Base-by-base conservation (phyloP, 2,113 vertebrate species). In the Mustela nigripes region DNA sequence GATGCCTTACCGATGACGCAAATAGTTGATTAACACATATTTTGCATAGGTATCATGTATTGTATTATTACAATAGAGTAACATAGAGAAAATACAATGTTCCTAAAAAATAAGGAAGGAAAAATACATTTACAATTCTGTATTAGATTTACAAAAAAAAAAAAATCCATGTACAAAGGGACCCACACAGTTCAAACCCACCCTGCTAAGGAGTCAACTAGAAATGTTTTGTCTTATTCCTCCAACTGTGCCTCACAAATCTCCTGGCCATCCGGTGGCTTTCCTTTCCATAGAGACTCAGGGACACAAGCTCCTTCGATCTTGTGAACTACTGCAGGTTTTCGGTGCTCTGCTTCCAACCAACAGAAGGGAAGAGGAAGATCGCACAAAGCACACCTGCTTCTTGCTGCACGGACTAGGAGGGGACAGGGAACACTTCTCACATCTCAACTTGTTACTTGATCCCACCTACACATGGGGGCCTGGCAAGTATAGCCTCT, bases 401-500 rank as follows among this genome's bases (percentile, higher is more conserved):
- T 62, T 88, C 39, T 58, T 28, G 9, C 0, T 21, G 26, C 3
- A 5, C 45, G 56, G 63, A 5, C 31, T 4, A 33, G 15, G 19
- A 71, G 58, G 31, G 7, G 21, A 33, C 26, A 4, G 1, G 15
- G 3, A 5, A 73, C 0, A 1, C 3, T 4, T 48, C 60, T 87
- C 63, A 28, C 11, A 58, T 22, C 53, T 4, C 8, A 33, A 28
- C 65, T 62, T 22, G 42, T 24, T 26, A 11, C 19, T 42, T 18
- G 81, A 16, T 7, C 8, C 92, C 28, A 15, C 2, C 36, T 16
- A 4, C 33, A 33, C 4, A 0, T 3, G 39, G 33, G 1, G 8
- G 14, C 7, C 26, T 48, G 4, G 10, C 7, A 2, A 56, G 2
- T 1, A 3, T 0, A 14, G 36, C 16, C 6, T 83, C 50, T 36